Base-by-base conservation (phyloP, 2,888 invertebrate genomes). In the Heliconius ismenius region DNA sequence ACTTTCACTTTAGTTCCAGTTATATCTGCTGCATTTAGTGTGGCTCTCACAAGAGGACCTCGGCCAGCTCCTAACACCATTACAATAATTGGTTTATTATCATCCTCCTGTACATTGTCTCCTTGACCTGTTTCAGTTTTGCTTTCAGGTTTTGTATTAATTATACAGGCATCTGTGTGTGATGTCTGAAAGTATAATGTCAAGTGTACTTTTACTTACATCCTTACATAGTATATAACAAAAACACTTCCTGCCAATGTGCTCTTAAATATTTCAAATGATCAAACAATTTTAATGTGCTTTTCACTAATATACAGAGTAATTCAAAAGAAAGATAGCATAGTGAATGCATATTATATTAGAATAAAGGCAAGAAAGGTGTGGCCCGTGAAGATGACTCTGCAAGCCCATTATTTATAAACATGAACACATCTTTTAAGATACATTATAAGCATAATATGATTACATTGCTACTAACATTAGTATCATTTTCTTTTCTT, bases 61-160 rank as follows among this genome's bases (percentile, higher is more conserved):
- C 99, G 95, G 1, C 99, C 99, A 67, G 98, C 99, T 18, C 98
- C 98, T 49, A 99, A 95, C 18, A 99, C 97, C 97, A 98, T 98
- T 32, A 98, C 95, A 75, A 97, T 93, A 18, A 95, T 86, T 18
- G 88, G 86, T 77, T 83, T 83, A 36, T 65, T n/a, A 62, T 86
- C 85, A 76, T 82, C 82, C 89, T 83, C 80, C 36, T 78, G 91
- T 72, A 93, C 82, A 83, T 77, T 84, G 73, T 81, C 79, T 39
- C 80, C 78, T 77, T 81, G 74, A 75, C 80, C 69, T 36, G 49
- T 39, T 65, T 81, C 77, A 73, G 78, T 88, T 86, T 32, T 76
- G 10, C 78, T 70, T 60, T 79, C 79, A 26, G 76, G 54, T 54
- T 65, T 77, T 36, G 74, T 73, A 36, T 76, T 70, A 58, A 79